Evolutionary conservation across 30 jellyfish, hydroid and myxozoan species (phyloP), one percentile per base, ranked within the genome.

Genomic region (Phacellophora camtschatica): DNA sequence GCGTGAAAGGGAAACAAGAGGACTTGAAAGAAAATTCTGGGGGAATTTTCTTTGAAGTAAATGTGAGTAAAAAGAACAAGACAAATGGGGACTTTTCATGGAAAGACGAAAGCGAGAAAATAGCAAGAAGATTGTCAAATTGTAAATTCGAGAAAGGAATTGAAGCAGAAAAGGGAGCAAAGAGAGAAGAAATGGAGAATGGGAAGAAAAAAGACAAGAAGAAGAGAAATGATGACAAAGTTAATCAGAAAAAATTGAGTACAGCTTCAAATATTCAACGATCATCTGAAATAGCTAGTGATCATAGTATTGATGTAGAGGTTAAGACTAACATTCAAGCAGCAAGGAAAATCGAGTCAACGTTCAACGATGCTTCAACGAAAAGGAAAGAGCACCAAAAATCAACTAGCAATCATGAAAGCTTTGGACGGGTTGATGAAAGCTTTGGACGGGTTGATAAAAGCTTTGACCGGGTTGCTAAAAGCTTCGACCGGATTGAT

Each of bases 91-190:
- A 2, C 39, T 9, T 45, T 29, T 80, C 91, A 4, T 80, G 91
- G 91, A 80, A 65, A 23, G 77, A 80, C 31, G 91, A 80, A 19
- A 80, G 91, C 29, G 84, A 80, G 72, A 80, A 51, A 58, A 80
- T 80, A 33, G 59, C 33, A 12, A 66, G 53, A 39, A 54, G 83
- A 36, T 41, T 80, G 12, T 67, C 80, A 41, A 80, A 0, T 19
- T 64, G 68, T 42, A 66, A 56, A 34, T 80, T 66, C 35, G 91
- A 73, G 64, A 73, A 34, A 56, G 45, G 49, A 4, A 27, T 24
- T 30, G 74, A 29, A 12, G 34, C 13, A 30, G 24, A 66, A 22
- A 39, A 66, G 6, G 12, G n/a, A 3, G 61, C 19, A 23, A n/a
- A n/a, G n/a, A n/a, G n/a, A n/a, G 39, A 23, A 15, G n/a, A 18